Conservation (phyloP, 64 coral and sea anemone genomes). For the Stichodactyla mertensii region DNA sequence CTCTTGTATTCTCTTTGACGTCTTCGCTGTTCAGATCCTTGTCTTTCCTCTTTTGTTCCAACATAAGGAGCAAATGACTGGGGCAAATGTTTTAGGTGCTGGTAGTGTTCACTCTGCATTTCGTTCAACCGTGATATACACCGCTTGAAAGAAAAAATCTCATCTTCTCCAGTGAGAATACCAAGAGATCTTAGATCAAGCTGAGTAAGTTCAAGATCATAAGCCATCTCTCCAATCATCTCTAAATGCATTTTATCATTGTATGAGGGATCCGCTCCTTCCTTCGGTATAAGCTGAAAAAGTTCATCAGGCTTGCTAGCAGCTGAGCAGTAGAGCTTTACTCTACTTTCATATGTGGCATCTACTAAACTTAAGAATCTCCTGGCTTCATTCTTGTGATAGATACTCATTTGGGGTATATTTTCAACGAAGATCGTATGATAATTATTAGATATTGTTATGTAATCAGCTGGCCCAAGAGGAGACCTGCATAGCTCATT, state of each 20-base stretch:
- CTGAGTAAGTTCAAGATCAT: conserved; percentile 65
- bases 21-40: conserved; percentile 54
- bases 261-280: conserved; percentile 13
- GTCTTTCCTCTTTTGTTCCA: conserved; percentile 57
- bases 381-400: conserved; percentile 78
- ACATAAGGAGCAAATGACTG: conserved; percentile 66
- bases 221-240: conserved; percentile 86
- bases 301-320: conserved; percentile 49
- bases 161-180: conserved; percentile 79
- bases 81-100: conserved; percentile 43
- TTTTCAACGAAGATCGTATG: conserved; percentile 71
- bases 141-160: conserved; percentile 88
- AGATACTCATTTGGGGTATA: conserved; percentile 77
- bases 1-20: conserved; percentile 58
- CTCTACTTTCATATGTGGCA: conserved; percentile 76
- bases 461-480: conserved; percentile 80
- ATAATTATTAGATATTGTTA: conserved; percentile 71
- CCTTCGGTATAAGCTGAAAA: conserved; percentile 76
- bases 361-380: conserved; percentile 79
- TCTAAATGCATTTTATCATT: conserved; percentile 89
- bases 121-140: conserved; percentile 82
- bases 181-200: conserved; percentile 65
- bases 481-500: conserved; percentile 61
- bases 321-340: conserved; percentile 58
- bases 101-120: conserved; percentile 75